Evolutionary conservation across 2,888 invertebrate genomes (phyloP), one percentile per base, ranked within the genome.

Genomic region (Campaea margaritaria): DNA sequence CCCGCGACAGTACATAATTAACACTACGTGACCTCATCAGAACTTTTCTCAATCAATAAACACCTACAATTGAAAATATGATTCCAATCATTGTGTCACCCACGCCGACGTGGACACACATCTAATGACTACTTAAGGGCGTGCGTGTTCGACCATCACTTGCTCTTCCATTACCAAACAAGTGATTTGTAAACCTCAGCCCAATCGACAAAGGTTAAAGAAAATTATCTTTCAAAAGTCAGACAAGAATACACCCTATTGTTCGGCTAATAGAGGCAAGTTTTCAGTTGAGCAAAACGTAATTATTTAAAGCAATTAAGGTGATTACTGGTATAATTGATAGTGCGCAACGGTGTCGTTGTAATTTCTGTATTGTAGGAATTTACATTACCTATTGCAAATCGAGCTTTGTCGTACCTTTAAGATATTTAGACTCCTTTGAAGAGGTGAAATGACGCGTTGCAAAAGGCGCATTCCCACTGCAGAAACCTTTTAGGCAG

Each of bases 271-370:
- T 61, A 69, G 65, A 67, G 59, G 60, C 57, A 51, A 67, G 39
- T 62, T 64, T n/a, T 67, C 31, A 38, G 56, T 66, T 68, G 68
- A 55, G 68, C 15, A 65, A 62, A 57, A 44, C 42, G 54, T 46
- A 65, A 69, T 68, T 68, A 65, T 68, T 69, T 64, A 63, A 49
- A 58, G 52, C 59, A 69, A 68, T 69, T 68, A 66, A 60, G 62
- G 61, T 60, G 67, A 65, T 69, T 66, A 63, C 57, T 52, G 34
- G 44, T 38, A 42, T 61, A 53, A 63, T 58, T 62, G 64, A 69
- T 61, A 60, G 60, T 53, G 59, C 54, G 62, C 63, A 65, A 64
- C 55, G 46, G 57, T 57, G 57, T 56, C 56, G 54, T 41, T 8
- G 55, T 61, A 61, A 61, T 61, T 61, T 56, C 60, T 61, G 47